phyloP scores from a whole-genome alignment of 2,888 invertebrate species.

The Xestoiulus laeticollis region DNA sequence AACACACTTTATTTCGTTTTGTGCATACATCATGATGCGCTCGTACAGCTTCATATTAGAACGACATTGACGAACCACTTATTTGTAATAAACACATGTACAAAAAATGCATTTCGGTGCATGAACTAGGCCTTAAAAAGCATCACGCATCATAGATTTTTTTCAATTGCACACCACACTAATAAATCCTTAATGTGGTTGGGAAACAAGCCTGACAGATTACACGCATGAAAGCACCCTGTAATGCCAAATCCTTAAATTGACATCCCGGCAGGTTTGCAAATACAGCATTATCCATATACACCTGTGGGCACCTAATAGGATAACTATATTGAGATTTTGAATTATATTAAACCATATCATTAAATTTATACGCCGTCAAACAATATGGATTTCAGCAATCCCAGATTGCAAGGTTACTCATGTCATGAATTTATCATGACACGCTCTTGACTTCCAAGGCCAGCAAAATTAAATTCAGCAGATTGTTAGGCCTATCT shows the following conservation, averaged over 20 bases:
- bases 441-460: background rate
- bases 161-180: background rate
- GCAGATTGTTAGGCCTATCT: background rate
- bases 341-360: background rate
- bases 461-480: background rate
- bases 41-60: background rate
- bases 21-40: background rate
- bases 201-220: background rate
- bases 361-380: background rate
- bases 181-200: background rate
- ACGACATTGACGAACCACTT: conserved; percentile 12
- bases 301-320: background rate
- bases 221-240: background rate
- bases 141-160: background rate
- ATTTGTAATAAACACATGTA: background rate
- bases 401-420: background rate
- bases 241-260: background rate
- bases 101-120: background rate
- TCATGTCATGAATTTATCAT: background rate
- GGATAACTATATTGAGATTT: background rate
- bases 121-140: background rate
- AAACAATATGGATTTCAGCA: background rate
- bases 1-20: background rate
- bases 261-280: background rate
- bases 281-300: background rate